Evolutionary conservation across 2,888 invertebrate species (phyloP).

Genomic region (Lithodes maja): DNA sequence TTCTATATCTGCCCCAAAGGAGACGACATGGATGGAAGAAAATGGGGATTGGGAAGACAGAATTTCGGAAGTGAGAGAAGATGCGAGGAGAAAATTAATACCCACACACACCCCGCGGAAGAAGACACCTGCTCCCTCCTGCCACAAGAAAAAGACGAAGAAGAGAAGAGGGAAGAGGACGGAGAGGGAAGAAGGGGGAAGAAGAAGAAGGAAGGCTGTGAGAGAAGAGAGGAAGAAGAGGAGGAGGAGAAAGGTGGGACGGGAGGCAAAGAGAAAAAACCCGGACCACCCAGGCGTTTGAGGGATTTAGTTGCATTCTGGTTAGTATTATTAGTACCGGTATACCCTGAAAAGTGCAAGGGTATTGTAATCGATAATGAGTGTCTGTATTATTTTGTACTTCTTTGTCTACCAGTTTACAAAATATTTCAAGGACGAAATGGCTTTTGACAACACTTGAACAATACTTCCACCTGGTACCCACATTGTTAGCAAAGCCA

Average conservation of each 20-base stretch:
- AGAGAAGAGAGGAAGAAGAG: conserved; percentile 4
- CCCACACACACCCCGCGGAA: neutral
- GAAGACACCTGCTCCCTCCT: neutral
- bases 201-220: neutral
- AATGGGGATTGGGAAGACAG: too few species aligned
- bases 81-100: too few species aligned
- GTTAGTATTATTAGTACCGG: neutral
- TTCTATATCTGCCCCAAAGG: neutral
- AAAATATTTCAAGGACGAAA: too few species aligned
- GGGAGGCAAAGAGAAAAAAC: neutral
- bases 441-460: too few species aligned
- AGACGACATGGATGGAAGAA: neutral
- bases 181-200: neutral
- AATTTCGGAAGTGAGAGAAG: too few species aligned
- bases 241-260: neutral
- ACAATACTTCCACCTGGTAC: too few species aligned
- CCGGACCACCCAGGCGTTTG: neutral
- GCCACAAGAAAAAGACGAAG: neutral
- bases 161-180: neutral
- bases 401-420: too few species aligned
- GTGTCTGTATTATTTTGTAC: neutral
- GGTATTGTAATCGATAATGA: too few species aligned
- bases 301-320: conserved; percentile 36
- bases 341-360: too few species aligned
- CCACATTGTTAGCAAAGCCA: too few species aligned